Evolutionary conservation across 2,888 invertebrate genomes (phyloP), one percentile per base, ranked within the genome.

Genomic region (Zaprionus obscuricornis): DNA sequence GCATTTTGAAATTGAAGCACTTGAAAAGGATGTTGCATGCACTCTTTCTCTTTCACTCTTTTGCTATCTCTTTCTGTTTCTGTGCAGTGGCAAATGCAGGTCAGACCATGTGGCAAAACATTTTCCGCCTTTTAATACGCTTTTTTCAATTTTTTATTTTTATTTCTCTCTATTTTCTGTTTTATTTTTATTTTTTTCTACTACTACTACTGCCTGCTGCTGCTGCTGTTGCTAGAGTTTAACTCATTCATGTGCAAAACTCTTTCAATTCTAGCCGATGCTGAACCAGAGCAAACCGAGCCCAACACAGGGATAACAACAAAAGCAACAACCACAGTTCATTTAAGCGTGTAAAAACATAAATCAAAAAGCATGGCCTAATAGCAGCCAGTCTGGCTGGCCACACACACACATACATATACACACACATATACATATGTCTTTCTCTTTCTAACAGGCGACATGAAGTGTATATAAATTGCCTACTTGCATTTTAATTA

Each of bases 401-500:
- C 50, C 66, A 64, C 60, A 62, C 45, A 67, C 46, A 55, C 29
- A 33, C 40, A 45, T 33, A 50, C 33, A 31, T 22, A 33, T 22
- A 31, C 33, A 33, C 17, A 36, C 58, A 46, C 55, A 59, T 45
- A 60, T 37, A 55, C 24, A 11, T 24, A 8, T 16, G 40, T 20
- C 45, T 51, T 17, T 46, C 16, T 26, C 17, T 13, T 6, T 18
- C 5, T 22, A 60, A 49, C 62, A 58, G 46, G 27, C 56, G 60
- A 60, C 81, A 82, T 68, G 73, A 57, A 79, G 83, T 79, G 81
- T 83, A 83, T 83, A 83, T 83, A 81, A 81, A 82, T 82, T 82
- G 81, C 81, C 83, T 82, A 83, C 81, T 82, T 82, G 79, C 77
- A 77, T 82, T 82, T 82, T 83, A 82, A 82, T 82, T 82, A 83